Percentiles rank a stretch among this genome's conserved stretches.
These are phyloP conservation scores for Drosophila auraria DNA, from an alignment of 1,140 invertebrate genomes.

Conservation along the genomic window DNA sequence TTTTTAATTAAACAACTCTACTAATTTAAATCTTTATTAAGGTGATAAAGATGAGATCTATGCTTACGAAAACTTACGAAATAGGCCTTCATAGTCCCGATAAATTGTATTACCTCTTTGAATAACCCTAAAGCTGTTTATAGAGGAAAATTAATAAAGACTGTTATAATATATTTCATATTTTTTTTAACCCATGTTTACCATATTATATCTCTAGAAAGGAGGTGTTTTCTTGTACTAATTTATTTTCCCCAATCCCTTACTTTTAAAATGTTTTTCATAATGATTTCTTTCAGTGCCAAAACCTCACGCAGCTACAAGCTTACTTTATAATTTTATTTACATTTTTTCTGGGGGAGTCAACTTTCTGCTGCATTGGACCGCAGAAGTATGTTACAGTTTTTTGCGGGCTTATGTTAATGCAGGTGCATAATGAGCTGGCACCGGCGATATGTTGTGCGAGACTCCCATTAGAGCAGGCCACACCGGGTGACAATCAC, in stretches of 20 bases:
- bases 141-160: too few relatives aligned
- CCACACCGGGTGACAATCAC: conserved; percentile 65
- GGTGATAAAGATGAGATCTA: too few relatives aligned
- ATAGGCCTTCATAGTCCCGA: fast-evolving
- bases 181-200: too few relatives aligned
- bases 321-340: conserved; percentile 74
- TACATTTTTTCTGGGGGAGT: conserved; percentile 32
- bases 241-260: too few relatives aligned
- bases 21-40: too few relatives aligned
- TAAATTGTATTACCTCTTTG: neutral
- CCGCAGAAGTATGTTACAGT: conserved; percentile 48
- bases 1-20: too few relatives aligned
- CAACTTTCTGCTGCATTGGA: conserved; percentile 44
- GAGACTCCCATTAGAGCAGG: conserved; percentile 45
- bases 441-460: neutral
- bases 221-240: too few relatives aligned
- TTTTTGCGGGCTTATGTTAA: conserved; percentile 42
- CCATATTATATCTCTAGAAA: too few relatives aligned
- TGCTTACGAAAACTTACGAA: too few relatives aligned
- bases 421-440: conserved; percentile 40
- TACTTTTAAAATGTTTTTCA: neutral
- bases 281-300: neutral
- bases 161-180: too few relatives aligned
- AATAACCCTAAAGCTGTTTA: neutral
- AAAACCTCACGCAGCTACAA: conserved; percentile 4